A percentile compares a stretch with the other conserved stretches of the same genome.
phyloP scores from a whole-genome alignment of 2,113 vertebrate species.

The Triplophysa dalaica region DNA sequence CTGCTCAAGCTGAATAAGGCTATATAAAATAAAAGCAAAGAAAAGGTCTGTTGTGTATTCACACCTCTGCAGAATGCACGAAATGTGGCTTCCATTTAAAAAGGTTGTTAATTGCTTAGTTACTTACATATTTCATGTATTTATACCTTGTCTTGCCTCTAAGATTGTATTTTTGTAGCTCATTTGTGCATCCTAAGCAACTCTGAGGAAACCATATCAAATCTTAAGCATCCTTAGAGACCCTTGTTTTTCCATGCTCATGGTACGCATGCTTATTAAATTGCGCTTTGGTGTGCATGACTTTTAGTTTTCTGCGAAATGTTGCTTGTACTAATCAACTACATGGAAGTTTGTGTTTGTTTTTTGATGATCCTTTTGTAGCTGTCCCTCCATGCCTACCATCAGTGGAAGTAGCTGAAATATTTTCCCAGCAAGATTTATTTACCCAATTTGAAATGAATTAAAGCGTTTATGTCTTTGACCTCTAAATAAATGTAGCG shows the following conservation, averaged over 20 bases:
- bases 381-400: not conserved
- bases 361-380: conserved; percentile 44
- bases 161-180: no score
- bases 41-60: no score
- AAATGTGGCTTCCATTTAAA: not conserved
- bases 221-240: no score
- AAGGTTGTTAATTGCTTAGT: not conserved
- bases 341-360: conserved; percentile 66
- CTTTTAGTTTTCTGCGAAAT: conserved; percentile 56
- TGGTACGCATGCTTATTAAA: conserved; percentile 59
- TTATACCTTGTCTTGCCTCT: no score
- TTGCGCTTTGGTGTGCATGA: conserved; percentile 57
- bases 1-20: no score
- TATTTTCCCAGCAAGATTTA: conserved; percentile 14
- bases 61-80: not conserved
- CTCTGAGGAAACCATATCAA: not conserved
- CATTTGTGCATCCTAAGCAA: conserved; percentile 12
- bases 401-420: not conserved
- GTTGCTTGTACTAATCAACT: conserved; percentile 62
- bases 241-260: no score
- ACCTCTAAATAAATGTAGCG: not conserved
- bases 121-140: no score
- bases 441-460: not conserved
- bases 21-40: no score
- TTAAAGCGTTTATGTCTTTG: not conserved